Conservation (phyloP, 2,797 vertebrate species). For the Notolepis coatsorum region DNA sequence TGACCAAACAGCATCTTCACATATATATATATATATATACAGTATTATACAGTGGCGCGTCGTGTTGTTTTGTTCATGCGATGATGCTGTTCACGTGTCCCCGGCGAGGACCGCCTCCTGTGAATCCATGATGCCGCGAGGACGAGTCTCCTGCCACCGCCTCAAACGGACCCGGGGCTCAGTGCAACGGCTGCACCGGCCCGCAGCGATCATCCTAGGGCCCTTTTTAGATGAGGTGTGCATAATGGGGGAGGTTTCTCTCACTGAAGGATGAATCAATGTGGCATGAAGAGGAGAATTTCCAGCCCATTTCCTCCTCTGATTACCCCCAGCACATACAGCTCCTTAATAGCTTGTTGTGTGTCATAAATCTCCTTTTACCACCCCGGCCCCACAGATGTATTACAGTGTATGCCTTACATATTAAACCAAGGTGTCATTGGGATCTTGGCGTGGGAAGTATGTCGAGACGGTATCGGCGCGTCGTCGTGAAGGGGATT, state of each 20-base stretch:
- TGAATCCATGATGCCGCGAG: constrained; percentile 58
- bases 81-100: constrained; percentile 47
- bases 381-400: constrained; percentile 70
- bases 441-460: constrained; percentile 30
- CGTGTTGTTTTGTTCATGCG: constrained; percentile 26
- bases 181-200: constrained; percentile 43
- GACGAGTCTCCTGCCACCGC: constrained; percentile 60
- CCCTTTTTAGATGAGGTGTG: constrained; percentile 77
- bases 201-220: constrained; percentile 60
- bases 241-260: constrained; percentile 82
- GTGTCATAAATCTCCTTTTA: constrained; percentile 84
- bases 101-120: constrained; percentile 47
- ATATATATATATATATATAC: too few species aligned
- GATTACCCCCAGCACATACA: constrained; percentile 84
- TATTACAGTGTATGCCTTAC: constrained; percentile 73
- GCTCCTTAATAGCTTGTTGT: constrained; percentile 86
- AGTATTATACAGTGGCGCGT: too few species aligned
- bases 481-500: constrained; percentile 23
- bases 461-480: constrained; percentile 33
- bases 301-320: constrained; percentile 87
- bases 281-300: constrained; percentile 88
- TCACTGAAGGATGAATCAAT: constrained; percentile 86
- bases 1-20: background rate
- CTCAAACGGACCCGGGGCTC: constrained; percentile 66
- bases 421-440: constrained; percentile 75